A percentile compares a stretch with the other conserved stretches of the same genome.
phyloP scores from a whole-genome alignment of 1,140 invertebrate genomes.

The Spodoptera frugiperda region DNA sequence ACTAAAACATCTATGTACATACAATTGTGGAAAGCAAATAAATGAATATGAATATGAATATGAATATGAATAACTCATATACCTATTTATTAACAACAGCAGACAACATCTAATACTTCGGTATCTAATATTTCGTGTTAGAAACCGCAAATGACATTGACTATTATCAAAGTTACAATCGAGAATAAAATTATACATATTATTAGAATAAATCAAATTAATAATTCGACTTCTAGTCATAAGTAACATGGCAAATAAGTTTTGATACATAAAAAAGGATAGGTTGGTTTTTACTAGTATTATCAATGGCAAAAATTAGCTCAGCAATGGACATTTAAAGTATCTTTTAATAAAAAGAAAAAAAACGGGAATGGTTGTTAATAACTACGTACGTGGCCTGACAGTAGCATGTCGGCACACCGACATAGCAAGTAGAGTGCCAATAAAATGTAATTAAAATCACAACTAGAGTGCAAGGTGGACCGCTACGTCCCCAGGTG shows the following conservation, averaged over 20 bases:
- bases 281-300: neutral
- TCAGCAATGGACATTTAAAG: neutral
- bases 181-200: neutral
- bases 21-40: no score
- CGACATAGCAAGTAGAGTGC: constrained; percentile 44
- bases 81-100: no score
- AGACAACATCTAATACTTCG: no score
- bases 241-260: neutral
- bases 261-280: no score
- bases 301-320: neutral
- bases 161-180: constrained; percentile 13
- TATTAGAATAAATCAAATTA: constrained; percentile 1
- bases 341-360: constrained; percentile 13
- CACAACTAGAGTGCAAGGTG: constrained; percentile 77
- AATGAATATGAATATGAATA: no score
- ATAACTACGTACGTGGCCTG: constrained; percentile 8
- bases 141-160: constrained; percentile 12
- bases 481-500: constrained; percentile 71
- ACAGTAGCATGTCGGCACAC: neutral
- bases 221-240: neutral
- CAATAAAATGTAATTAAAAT: constrained; percentile 73
- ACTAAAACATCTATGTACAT: no score
- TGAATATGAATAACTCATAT: no score
- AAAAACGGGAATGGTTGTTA: constrained; percentile 14
- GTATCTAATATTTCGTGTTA: neutral